Evolutionary conservation across 2,113 vertebrate species (phyloP).

Genomic region (Coregonus clupeaformis): DNA sequence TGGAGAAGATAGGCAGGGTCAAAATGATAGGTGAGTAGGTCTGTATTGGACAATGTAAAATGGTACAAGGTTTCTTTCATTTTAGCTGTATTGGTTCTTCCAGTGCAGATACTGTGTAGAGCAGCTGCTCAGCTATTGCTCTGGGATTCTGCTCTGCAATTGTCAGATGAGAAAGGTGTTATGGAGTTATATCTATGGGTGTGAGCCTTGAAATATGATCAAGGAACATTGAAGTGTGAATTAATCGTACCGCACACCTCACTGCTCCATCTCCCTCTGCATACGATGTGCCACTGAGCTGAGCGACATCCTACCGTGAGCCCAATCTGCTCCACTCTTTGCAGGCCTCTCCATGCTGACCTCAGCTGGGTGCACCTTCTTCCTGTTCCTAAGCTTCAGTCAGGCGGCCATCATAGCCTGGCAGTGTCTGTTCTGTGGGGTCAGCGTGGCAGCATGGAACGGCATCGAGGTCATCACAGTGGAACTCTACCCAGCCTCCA

Average conservation of each 20-base stretch:
- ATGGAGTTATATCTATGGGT: too few relatives aligned
- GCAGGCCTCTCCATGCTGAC: conserved; percentile 93
- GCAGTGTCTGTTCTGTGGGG: conserved; percentile 94
- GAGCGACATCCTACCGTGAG: neutral
- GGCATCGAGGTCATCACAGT: conserved; percentile 93
- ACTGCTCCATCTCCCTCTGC: neutral
- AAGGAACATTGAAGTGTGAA: too few relatives aligned
- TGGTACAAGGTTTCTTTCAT: too few relatives aligned
- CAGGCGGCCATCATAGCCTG: conserved; percentile 91
- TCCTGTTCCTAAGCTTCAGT: conserved; percentile 92
- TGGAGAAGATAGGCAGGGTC: conserved; percentile 92
- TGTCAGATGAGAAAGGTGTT: too few relatives aligned
- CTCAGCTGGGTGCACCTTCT: conserved; percentile 89
- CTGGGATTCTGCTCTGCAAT: too few relatives aligned
- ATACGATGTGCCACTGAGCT: neutral
- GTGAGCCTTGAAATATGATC: too few relatives aligned
- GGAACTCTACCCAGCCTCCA: conserved; percentile 91
- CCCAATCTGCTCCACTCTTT: neutral
- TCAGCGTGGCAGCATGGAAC: conserved; percentile 93
- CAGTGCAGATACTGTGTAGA: too few relatives aligned
- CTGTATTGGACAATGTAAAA: too few relatives aligned
- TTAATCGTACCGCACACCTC: neutral
- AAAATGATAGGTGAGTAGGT: conserved; percentile 87
- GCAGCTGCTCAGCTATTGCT: too few relatives aligned
- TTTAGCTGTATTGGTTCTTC: too few relatives aligned